Conservation (phyloP, 2,888 invertebrate genomes). For the Trichopoda pennipes region DNA sequence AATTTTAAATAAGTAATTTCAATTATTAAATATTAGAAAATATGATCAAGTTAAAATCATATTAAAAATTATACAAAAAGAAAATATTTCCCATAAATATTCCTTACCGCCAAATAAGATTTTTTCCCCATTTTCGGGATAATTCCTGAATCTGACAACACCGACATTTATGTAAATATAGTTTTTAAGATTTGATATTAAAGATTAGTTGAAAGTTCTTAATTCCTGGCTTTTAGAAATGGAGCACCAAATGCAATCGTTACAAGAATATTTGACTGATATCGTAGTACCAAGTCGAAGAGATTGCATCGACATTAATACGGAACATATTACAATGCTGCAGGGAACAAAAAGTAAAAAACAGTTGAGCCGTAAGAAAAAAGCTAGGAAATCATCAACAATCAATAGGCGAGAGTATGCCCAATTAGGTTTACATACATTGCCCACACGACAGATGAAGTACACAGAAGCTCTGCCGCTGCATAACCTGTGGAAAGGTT, state of each 20-base stretch:
- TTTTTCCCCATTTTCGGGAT: no score
- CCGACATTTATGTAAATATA: no score
- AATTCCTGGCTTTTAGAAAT: slow-evolving; percentile 22
- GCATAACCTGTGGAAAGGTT: slow-evolving; percentile 87
- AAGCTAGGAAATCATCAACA: slow-evolving; percentile 81
- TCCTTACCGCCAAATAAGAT: no score
- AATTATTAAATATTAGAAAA: no score
- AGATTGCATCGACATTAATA: slow-evolving; percentile 74
- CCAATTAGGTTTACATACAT: slow-evolving; percentile 84
- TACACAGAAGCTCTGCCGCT: slow-evolving; percentile 85
- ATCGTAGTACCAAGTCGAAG: slow-evolving; percentile 75
- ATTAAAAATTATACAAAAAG: no score
- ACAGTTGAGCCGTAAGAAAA: slow-evolving; percentile 77
- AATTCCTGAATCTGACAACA: no score
- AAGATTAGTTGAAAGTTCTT: no score
- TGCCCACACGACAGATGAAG: slow-evolving; percentile 84
- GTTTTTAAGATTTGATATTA: no score
- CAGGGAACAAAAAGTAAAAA: slow-evolving; percentile 79
- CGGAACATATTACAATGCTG: slow-evolving; percentile 79
- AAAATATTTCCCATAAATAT: no score
- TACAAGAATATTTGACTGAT: slow-evolving; percentile 75
- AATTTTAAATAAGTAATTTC: no score
- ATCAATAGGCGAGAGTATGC: slow-evolving; percentile 84
- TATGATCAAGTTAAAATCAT: no score
- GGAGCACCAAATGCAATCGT: slow-evolving; percentile 65